phyloP scores from a whole-genome alignment of 2,113 vertebrate species.

The Miniopterus natalensis region DNA sequence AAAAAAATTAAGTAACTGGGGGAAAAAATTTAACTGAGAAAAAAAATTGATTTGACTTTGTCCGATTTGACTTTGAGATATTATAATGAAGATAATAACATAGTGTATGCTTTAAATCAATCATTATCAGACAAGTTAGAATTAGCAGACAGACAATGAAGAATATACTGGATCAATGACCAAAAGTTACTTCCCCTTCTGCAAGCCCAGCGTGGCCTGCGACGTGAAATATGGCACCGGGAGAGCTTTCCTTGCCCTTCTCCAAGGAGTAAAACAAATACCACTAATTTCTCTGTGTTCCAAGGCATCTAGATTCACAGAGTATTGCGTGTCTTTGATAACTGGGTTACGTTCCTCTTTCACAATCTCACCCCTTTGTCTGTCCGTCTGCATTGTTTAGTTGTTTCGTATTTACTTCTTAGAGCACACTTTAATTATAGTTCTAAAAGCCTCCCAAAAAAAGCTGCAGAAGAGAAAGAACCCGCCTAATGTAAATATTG shows the following conservation, averaged over 20 bases:
- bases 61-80: neutral
- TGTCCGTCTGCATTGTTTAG: neutral
- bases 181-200: constrained; percentile 33
- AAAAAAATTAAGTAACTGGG: neutral
- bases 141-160: neutral
- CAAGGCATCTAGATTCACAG: neutral
- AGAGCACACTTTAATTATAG: neutral
- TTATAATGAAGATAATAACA: neutral
- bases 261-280: constrained; percentile 56
- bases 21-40: neutral
- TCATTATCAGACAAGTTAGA: neutral
- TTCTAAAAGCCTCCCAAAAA: neutral
- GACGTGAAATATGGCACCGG: neutral
- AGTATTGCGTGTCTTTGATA: constrained; percentile 1
- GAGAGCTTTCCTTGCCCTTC: neutral
- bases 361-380: neutral
- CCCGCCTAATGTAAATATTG: neutral
- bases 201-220: neutral
- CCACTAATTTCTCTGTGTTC: constrained; percentile 50
- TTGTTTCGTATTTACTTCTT: neutral
- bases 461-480: neutral
- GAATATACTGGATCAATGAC: neutral
- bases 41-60: neutral
- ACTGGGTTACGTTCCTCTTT: neutral
- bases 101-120: neutral